phyloP scores from a whole-genome alignment of 2,797 vertebrate genomes.

The Crocodylus rhombifer region DNA sequence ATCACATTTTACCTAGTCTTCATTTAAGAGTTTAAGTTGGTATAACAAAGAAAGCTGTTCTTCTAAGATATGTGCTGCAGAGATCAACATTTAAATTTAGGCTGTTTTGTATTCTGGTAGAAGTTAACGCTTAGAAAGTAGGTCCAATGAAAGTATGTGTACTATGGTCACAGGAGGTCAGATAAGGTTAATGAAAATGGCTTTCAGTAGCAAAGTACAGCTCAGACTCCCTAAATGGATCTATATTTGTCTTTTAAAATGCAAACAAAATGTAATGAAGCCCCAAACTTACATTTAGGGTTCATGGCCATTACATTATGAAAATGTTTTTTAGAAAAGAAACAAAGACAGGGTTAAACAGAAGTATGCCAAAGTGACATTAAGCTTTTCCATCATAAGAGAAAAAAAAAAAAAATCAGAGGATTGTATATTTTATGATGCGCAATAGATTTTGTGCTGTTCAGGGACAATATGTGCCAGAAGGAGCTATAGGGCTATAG shows the following conservation, averaged over 20 bases:
- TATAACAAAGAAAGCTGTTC: slow-evolving; percentile 48
- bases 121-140: slow-evolving; percentile 26
- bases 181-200: slow-evolving; percentile 30
- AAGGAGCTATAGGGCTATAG: background rate
- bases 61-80: slow-evolving; percentile 58
- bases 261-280: slow-evolving; percentile 36
- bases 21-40: slow-evolving; percentile 46
- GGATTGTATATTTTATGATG: background rate
- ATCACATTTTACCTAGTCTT: slow-evolving; percentile 37
- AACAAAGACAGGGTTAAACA: slow-evolving; percentile 33
- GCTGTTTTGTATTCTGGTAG: slow-evolving; percentile 41
- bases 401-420: background rate
- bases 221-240: background rate
- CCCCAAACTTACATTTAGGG: slow-evolving; percentile 20
- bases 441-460: background rate
- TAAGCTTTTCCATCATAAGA: background rate
- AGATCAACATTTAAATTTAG: slow-evolving; percentile 57
- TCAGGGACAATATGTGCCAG: slow-evolving; percentile 9
- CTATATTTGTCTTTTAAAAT: slow-evolving; percentile 52
- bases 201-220: slow-evolving; percentile 35
- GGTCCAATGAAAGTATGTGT: background rate
- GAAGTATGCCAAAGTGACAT: slow-evolving; percentile 28
- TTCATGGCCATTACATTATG: slow-evolving; percentile 37
- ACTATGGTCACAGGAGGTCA: slow-evolving; percentile 41
- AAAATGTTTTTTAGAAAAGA: slow-evolving; percentile 34